Conservation (phyloP, 2,888 invertebrate species). For the Drosophila lacicola region DNA sequence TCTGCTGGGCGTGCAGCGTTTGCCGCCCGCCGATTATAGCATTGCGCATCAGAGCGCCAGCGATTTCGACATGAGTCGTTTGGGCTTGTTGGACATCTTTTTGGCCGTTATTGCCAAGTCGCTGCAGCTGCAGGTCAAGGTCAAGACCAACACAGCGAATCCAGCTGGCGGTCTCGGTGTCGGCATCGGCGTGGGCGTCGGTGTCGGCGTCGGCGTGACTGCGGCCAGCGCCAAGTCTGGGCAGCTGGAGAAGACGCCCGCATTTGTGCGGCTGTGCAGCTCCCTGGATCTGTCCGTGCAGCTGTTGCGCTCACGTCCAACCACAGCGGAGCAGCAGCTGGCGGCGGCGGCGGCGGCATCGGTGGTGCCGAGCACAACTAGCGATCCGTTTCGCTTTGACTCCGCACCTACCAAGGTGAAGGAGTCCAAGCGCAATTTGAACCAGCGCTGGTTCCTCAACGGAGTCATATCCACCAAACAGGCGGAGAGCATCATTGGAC, state of each 20-base stretch:
- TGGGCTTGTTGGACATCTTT: conserved; percentile 95
- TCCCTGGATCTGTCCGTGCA: conserved; percentile 84
- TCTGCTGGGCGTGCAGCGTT: conserved; percentile 89
- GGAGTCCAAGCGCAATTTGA: conserved; percentile 83
- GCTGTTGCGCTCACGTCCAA: conserved; percentile 70
- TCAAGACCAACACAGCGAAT: conserved; percentile 75
- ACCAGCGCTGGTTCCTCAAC: conserved; percentile 92
- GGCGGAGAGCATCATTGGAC: conserved; percentile 93
- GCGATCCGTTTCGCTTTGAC: conserved; percentile 74
- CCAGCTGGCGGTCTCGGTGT: background rate
- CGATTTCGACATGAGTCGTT: conserved; percentile 86
- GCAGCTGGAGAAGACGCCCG: conserved; percentile 86
- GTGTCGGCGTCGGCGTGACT: background rate
- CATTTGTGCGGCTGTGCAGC: conserved; percentile 83
- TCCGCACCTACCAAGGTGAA: conserved; percentile 73
- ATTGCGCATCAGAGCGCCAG: conserved; percentile 87
- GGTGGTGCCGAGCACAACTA: background rate
- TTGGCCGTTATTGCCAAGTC: conserved; percentile 96
- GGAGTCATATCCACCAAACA: conserved; percentile 94
- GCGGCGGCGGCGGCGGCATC: background rate
- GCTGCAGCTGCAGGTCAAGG: conserved; percentile 94
- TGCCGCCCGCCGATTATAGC: conserved; percentile 92
- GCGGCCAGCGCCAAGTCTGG: conserved; percentile 32
- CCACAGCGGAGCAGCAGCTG: conserved; percentile 37
- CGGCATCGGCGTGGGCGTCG: background rate